phyloP scores from a whole-genome alignment of 2,797 vertebrate genomes.

The Phoeniculus purpureus region DNA sequence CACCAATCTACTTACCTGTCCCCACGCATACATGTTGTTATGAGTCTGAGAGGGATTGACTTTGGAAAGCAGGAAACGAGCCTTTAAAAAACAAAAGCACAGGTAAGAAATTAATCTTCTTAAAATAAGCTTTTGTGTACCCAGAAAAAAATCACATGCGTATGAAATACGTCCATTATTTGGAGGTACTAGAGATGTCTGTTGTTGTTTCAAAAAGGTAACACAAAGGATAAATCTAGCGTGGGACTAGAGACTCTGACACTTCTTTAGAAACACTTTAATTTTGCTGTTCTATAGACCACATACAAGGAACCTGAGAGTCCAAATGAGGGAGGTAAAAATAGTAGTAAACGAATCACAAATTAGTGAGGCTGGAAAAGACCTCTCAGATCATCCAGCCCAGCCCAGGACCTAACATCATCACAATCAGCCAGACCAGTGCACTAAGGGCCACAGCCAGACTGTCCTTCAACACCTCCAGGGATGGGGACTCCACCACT shows the following conservation, averaged over 20 bases:
- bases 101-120: slow-evolving; percentile 23
- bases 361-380: too few relatives aligned
- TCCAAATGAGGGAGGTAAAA: not conserved
- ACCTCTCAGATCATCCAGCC: too few relatives aligned
- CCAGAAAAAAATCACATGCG: not conserved
- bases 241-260: not conserved
- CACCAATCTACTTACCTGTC: slow-evolving; percentile 84
- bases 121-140: not conserved
- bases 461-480: too few relatives aligned
- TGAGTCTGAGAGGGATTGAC: slow-evolving; percentile 98
- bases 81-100: slow-evolving; percentile 76
- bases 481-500: too few relatives aligned
- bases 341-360: not conserved
- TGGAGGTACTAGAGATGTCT: not conserved
- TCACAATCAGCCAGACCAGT: too few relatives aligned
- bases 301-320: not conserved
- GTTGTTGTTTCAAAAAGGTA: not conserved
- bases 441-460: too few relatives aligned
- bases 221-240: not conserved
- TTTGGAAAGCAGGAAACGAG: slow-evolving; percentile 96
- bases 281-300: not conserved
- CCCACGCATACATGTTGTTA: slow-evolving; percentile 97
- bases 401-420: too few relatives aligned
- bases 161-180: not conserved
- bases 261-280: not conserved